These are phyloP conservation scores for Lophura swinhoii DNA, from an alignment of 2,797 vertebrate species.

Conservation along the genomic window DNA sequence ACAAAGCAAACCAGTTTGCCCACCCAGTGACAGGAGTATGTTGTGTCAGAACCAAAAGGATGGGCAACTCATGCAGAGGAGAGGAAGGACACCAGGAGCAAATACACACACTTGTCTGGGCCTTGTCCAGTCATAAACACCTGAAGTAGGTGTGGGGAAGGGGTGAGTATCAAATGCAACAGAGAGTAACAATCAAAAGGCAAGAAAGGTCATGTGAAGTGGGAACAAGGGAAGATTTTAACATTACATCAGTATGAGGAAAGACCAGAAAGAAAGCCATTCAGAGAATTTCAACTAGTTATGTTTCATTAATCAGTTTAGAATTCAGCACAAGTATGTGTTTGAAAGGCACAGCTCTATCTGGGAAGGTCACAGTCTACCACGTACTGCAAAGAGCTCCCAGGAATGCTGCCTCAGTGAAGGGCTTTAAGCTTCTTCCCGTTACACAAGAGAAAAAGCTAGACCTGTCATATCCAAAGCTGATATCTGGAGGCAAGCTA, in stretches of 20 bases:
- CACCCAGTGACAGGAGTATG: neutral
- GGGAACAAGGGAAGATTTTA: neutral
- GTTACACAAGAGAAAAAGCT: neutral
- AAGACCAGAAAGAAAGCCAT: neutral
- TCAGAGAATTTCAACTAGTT: neutral
- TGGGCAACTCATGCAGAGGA: neutral
- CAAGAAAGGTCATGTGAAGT: neutral
- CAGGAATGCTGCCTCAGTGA: neutral
- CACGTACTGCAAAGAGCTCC: neutral
- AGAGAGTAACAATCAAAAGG: neutral
- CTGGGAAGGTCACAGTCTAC: neutral
- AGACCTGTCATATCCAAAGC: neutral
- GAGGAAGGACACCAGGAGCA: neutral
- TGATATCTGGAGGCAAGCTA: neutral
- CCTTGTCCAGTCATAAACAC: neutral
- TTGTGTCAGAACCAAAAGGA: neutral
- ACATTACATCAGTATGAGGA: neutral
- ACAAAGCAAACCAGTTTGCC: neutral
- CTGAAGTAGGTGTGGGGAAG: neutral
- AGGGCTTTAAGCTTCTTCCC: neutral
- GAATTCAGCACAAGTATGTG: neutral
- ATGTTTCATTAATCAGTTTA: neutral
- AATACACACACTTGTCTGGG: fast-evolving
- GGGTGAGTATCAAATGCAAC: fast-evolving
- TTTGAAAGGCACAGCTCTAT: neutral